A percentile compares a stretch with the other conserved stretches of the same genome.
These are phyloP conservation scores for Taenaris catops DNA, from an alignment of 2,888 invertebrate species.

Conservation along the genomic window DNA sequence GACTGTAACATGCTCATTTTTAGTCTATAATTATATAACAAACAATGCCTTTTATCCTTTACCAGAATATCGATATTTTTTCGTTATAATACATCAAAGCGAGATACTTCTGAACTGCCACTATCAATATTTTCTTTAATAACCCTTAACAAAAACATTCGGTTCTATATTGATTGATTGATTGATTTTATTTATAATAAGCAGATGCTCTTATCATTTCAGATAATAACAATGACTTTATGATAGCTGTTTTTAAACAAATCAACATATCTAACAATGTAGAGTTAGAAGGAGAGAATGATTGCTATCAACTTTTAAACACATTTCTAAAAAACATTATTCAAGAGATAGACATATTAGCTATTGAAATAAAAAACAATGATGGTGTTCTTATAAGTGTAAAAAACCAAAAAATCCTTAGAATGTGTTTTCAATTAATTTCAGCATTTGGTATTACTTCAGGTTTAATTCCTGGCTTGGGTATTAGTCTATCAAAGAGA, in stretches of 20 bases:
- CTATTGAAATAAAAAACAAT: conserved; percentile 40
- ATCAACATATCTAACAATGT: conserved; percentile 1
- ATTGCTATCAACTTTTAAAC: conserved; percentile 39
- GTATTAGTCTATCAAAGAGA: conserved; percentile 68
- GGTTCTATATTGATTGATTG: no score
- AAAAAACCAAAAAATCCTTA: conserved; percentile 82
- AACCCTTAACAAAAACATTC: no score
- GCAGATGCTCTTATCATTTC: not conserved
- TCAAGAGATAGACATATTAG: conserved; percentile 56
- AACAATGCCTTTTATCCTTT: no score
- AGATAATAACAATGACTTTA: conserved; percentile 42
- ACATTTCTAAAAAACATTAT: conserved; percentile 62
- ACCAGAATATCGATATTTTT: no score
- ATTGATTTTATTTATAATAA: no score
- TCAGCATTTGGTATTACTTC: conserved; percentile 83
- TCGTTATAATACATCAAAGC: no score
- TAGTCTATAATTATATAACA: no score
- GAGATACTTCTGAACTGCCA: no score
- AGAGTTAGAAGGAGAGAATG: conserved; percentile 14
- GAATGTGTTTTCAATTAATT: conserved; percentile 81
- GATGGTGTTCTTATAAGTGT: conserved; percentile 79
- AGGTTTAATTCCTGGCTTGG: conserved; percentile 83
- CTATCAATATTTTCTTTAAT: no score
- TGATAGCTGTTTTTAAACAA: conserved; percentile 26
- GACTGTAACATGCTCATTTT: no score